A percentile compares a stretch with the other conserved stretches of the same genome.
phyloP scores from a whole-genome alignment of 30 jellyfish, hydroid and myxozoan genomes.

The Hydra vulgaris region DNA sequence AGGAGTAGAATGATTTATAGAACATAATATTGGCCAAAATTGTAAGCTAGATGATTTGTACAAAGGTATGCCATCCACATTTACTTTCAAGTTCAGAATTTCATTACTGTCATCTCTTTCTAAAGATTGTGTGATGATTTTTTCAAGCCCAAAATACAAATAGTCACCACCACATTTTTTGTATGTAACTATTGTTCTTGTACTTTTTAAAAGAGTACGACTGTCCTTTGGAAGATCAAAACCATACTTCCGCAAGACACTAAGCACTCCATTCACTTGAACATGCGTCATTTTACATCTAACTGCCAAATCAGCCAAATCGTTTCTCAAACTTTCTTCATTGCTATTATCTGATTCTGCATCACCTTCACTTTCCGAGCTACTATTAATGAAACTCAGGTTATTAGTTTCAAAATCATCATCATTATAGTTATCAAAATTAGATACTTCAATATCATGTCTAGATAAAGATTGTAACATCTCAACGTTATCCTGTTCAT shows the following conservation, averaged over 20 bases:
- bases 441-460: background rate
- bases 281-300: background rate
- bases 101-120: background rate
- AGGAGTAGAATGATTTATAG: background rate
- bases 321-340: background rate
- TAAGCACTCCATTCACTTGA: background rate
- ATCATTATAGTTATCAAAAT: background rate
- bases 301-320: background rate
- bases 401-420: background rate
- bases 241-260: slow-evolving; percentile 11
- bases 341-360: background rate
- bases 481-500: background rate
- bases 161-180: slow-evolving; percentile 17
- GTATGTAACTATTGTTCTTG: background rate
- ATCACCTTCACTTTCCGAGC: background rate
- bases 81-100: background rate
- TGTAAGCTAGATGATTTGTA: background rate
- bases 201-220: slow-evolving; percentile 16
- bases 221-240: slow-evolving; percentile 15
- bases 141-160: slow-evolving; percentile 11
- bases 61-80: background rate
- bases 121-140: background rate
- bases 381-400: background rate
- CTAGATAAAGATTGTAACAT: background rate
- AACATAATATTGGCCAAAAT: background rate